phyloP scores from a whole-genome alignment of 2,888 invertebrate species.

The Globia sparganii region DNA sequence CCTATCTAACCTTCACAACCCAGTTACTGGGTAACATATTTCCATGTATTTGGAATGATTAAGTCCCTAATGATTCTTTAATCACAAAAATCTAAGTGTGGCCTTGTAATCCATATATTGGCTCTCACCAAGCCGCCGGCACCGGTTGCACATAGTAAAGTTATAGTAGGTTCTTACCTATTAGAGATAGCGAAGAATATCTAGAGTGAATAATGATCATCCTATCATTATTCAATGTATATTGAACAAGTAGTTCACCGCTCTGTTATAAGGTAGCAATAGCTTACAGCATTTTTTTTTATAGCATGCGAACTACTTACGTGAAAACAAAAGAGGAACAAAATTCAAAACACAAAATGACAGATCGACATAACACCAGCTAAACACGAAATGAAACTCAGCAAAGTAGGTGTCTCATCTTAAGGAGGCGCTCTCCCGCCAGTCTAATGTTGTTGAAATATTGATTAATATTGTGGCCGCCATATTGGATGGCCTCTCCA shows the following conservation, averaged over 20 bases:
- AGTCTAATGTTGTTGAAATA: slow-evolving; percentile 89
- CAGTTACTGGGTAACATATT: too few species aligned
- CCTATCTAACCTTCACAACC: too few species aligned
- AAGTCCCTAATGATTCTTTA: neutral
- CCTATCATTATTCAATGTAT: neutral
- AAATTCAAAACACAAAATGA: slow-evolving; percentile 21
- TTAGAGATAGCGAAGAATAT: neutral
- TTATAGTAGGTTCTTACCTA: too few species aligned
- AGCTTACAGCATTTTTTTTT: too few species aligned
- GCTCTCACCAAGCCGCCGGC: too few species aligned
- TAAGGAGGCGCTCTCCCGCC: slow-evolving; percentile 78
- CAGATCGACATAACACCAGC: slow-evolving; percentile 29
- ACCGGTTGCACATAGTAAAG: neutral
- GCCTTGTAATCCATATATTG: neutral
- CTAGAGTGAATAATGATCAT: neutral
- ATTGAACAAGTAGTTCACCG: neutral
- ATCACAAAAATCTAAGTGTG: neutral
- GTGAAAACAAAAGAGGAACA: neutral
- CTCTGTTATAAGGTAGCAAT: too few species aligned
- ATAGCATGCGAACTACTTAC: too few species aligned
- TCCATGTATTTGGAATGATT: too few species aligned
- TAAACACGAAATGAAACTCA: slow-evolving; percentile 66
- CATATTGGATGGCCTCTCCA: slow-evolving; percentile 86
- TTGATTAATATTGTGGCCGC: slow-evolving; percentile 91
- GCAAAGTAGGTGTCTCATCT: slow-evolving; percentile 83